Percentiles rank a stretch among this genome's conserved stretches.
These are phyloP conservation scores for Synchiropus splendidus DNA, from an alignment of 2,113 vertebrate species.

Conservation along the genomic window DNA sequence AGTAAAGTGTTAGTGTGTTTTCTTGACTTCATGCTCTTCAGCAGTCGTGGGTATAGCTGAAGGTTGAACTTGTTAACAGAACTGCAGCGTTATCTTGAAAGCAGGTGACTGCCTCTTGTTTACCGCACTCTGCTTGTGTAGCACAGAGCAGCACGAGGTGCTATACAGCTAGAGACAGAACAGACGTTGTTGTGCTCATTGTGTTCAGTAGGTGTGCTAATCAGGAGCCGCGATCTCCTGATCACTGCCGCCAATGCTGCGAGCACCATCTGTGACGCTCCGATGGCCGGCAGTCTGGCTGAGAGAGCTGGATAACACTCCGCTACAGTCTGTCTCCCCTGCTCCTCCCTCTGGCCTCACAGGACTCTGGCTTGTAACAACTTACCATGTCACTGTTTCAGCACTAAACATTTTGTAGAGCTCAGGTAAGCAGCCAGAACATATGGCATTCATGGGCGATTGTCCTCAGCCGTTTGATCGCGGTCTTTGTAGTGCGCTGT, in stretches of 20 bases:
- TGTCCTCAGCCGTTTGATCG: conserved; percentile 17
- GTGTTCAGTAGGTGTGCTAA: conserved; percentile 54
- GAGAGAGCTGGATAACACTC: conserved; percentile 29
- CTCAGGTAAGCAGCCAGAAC: no score
- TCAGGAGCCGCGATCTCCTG: conserved; percentile 51
- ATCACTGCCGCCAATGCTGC: conserved; percentile 47
- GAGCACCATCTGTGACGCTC: conserved; percentile 61
- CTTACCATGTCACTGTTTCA: conserved; percentile 11
- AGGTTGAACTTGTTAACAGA: no score
- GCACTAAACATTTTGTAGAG: conserved; percentile 9
- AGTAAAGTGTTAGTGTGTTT: no score
- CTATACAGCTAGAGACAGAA: conserved; percentile 18
- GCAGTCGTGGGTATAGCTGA: no score
- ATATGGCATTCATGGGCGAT: no score
- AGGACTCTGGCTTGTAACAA: conserved; percentile 16
- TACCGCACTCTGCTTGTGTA: conserved; percentile 1
- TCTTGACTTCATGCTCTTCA: no score
- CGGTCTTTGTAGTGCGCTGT: conserved; percentile 16
- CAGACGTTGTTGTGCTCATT: conserved; percentile 51
- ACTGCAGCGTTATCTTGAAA: no score
- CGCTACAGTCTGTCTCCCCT: conserved; percentile 9
- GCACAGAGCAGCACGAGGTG: no score
- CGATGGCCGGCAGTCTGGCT: conserved; percentile 35
- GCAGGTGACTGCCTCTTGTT: no score
- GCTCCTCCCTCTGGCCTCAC: conserved; percentile 15